Conservation (phyloP, 2,797 vertebrate species). For the Tenualosa thibaudeaui region DNA sequence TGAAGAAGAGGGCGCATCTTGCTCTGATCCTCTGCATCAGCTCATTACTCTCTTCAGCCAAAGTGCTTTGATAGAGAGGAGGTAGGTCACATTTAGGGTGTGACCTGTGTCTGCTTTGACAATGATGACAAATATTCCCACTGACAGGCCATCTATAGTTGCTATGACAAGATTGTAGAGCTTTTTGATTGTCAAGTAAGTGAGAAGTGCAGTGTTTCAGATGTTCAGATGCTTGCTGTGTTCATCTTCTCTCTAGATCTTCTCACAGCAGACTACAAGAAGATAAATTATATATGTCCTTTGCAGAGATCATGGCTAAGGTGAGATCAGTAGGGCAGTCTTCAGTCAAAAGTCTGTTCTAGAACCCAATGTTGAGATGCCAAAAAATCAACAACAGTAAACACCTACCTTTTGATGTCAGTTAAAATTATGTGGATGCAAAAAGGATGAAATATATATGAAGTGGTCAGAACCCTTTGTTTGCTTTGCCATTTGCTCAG, state of each 20-base stretch:
- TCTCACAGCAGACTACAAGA: conserved; percentile 78
- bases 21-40: conserved; percentile 89
- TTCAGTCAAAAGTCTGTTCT: background rate
- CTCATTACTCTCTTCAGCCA: conserved; percentile 92
- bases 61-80: conserved; percentile 86
- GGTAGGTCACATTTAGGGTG: conserved; percentile 68
- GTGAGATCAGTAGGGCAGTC: conserved; percentile 63
- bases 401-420: background rate
- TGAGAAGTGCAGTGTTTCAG: background rate
- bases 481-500: conserved; percentile 62
- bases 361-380: background rate
- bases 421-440: no score
- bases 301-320: conserved; percentile 93
- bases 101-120: background rate
- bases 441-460: background rate
- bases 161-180: background rate
- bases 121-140: no score
- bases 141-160: background rate
- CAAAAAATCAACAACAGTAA: background rate
- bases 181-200: background rate
- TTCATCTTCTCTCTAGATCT: background rate
- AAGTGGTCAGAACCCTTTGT: background rate
- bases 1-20: conserved; percentile 59
- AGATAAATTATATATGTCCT: conserved; percentile 86
- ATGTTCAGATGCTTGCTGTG: background rate